These are phyloP conservation scores for Tricholaema leucomelas DNA, from an alignment of 2,113 vertebrate species.

Conservation along the genomic window DNA sequence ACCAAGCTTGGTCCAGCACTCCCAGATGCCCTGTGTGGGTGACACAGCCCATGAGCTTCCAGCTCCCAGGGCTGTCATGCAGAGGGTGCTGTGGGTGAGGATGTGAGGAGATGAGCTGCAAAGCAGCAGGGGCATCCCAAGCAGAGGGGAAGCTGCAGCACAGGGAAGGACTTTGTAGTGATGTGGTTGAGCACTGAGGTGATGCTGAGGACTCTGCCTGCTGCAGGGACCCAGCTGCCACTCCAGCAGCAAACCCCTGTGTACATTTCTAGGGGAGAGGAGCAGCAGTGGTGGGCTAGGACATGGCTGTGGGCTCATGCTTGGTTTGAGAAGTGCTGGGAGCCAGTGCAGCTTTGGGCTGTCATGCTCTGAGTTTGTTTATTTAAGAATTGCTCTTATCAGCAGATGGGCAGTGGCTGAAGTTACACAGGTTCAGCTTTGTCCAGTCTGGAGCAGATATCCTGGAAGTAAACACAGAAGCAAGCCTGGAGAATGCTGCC, in stretches of 20 bases:
- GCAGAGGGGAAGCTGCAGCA: background rate
- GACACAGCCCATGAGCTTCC: background rate
- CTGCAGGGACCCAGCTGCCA: rapidly evolving
- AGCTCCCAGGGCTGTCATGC: no score
- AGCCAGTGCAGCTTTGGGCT: background rate
- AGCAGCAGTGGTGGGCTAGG: background rate
- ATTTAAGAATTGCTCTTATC: background rate
- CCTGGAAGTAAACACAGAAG: background rate
- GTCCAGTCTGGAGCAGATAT: slow-evolving; percentile 4
- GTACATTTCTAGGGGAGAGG: rapidly evolving
- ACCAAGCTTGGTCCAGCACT: background rate
- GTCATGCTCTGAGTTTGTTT: background rate
- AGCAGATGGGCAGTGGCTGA: background rate
- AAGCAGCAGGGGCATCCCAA: background rate
- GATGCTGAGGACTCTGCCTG: background rate
- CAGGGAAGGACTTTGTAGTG: no score
- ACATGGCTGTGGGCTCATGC: background rate
- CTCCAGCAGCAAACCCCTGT: background rate
- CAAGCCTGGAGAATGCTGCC: background rate
- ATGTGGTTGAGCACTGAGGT: background rate
- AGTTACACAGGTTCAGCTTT: background rate
- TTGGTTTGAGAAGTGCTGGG: background rate
- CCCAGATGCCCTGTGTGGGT: background rate
- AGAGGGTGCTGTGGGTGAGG: background rate
- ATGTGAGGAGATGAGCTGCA: background rate